Percentiles rank a stretch among this genome's conserved stretches.
Conservation (phyloP, 1,140 invertebrate genomes). For the Bombus confusus region DNA sequence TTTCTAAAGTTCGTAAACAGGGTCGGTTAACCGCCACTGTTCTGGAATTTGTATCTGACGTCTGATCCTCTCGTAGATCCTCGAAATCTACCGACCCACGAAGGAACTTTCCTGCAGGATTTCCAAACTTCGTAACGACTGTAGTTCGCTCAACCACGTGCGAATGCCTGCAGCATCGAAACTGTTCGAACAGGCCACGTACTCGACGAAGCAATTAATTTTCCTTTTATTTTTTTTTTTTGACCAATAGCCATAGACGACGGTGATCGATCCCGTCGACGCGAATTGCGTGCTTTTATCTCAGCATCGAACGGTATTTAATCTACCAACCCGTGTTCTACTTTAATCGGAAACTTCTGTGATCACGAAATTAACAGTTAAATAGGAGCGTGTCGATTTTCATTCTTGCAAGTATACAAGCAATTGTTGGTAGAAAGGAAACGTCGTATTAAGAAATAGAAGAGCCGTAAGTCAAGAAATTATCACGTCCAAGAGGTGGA, state of each 20-base stretch:
- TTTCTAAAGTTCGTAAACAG: conserved; percentile 36
- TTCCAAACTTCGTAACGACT: conserved; percentile 38
- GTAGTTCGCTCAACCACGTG: conserved; percentile 21
- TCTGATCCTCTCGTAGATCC: conserved; percentile 36
- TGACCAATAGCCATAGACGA: not conserved
- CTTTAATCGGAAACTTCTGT: not conserved
- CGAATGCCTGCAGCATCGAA: not conserved
- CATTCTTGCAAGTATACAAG: not conserved
- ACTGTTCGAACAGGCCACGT: not conserved
- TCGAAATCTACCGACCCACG: conserved; percentile 15
- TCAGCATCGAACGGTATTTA: not conserved
- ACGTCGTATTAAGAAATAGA: too few relatives aligned
- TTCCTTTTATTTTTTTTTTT: not conserved
- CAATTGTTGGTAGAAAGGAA: too few relatives aligned
- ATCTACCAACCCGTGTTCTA: not conserved
- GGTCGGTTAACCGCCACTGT: conserved; percentile 32
- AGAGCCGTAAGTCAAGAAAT: too few relatives aligned
- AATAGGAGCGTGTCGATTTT: not conserved
- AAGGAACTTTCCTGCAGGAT: conserved; percentile 15
- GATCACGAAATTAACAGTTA: not conserved
- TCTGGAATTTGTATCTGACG: conserved; percentile 36
- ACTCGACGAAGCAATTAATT: not conserved
- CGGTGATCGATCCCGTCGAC: not conserved
- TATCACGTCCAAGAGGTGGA: too few relatives aligned
- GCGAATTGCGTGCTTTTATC: not conserved